Evolutionary conservation across 2,797 vertebrate species (phyloP).

Genomic region (Antennarius maculatus): DNA sequence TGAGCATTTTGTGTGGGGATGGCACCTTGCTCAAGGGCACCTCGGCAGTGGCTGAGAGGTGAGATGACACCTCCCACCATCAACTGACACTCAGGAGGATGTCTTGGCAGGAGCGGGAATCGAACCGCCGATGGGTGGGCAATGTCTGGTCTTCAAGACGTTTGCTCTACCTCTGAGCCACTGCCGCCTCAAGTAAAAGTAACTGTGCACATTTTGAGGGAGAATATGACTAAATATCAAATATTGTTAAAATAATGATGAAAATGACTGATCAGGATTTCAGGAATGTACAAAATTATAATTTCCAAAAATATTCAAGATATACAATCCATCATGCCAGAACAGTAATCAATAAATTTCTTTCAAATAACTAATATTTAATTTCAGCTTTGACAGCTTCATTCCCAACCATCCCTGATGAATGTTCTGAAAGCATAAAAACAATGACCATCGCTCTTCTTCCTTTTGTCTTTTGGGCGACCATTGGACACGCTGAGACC

Average conservation of each 20-base stretch:
- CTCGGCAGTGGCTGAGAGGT: too few relatives aligned
- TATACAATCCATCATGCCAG: neutral
- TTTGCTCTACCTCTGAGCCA: too few relatives aligned
- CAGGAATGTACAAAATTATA: neutral
- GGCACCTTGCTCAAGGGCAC: too few relatives aligned
- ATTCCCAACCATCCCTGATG: neutral
- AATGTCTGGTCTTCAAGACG: too few relatives aligned
- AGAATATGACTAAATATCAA: neutral
- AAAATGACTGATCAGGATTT: neutral
- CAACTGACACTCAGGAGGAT: too few relatives aligned
- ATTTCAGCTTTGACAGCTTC: neutral
- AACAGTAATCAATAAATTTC: neutral
- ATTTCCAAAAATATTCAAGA: neutral
- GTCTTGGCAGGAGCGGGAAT: too few relatives aligned
- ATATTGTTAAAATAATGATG: neutral
- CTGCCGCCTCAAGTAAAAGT: neutral
- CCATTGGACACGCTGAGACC: conserved; percentile 52
- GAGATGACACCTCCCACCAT: too few relatives aligned
- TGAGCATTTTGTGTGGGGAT: too few relatives aligned
- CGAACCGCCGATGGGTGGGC: too few relatives aligned
- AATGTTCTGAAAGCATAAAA: neutral
- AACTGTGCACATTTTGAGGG: neutral
- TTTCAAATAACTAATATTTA: neutral
- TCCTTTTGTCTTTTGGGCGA: conserved; percentile 36
- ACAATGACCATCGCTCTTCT: conserved; percentile 10